Evolutionary conservation across 2,797 vertebrate genomes (phyloP), one percentile per base, ranked within the genome.

Genomic region (Bradypodion pumilum): DNA sequence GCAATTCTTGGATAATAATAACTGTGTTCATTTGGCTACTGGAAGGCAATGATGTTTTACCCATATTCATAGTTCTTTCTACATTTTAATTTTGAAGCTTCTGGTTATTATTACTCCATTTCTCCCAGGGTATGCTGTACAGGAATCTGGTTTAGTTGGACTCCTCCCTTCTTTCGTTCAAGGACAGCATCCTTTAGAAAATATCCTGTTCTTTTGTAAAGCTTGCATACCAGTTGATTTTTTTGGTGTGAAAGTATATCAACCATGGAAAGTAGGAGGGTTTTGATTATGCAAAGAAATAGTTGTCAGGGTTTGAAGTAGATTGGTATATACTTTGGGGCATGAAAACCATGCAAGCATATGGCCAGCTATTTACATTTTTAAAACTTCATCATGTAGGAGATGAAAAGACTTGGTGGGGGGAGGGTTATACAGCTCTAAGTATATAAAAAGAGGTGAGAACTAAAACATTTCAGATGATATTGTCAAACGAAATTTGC

Each of bases 341-440:
- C 60, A 78, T 83, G 1, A 49, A 81, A 62, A 80, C 89, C 49
- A 87, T 25, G 79, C 63, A 46, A 88, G 21, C 79, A 91, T 87
- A 89, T 69, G 80, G 86, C 74, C 44, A 81, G 46, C 84, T n/a
- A 90, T 78, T 75, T 78, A 83, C 73, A 86, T 82, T 91, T 89
- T 23, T 21, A 68, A 86, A 86, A 62, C 85, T 91, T 90, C 80
- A 82, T 77, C 37, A 66, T 2, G 59, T 2, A 89, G 25, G 35
- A 89, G 69, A 86, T 72, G 35, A 82, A 90, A 87, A 63, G 35
- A 6, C 0, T 23, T 78, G 40, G 73, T 1, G 27, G n/a, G 42
- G 72, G 29, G 42, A 29, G 44, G 60, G 63, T 13, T 74, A 65
- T 74, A n/a, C 49, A 65, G 74, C 65, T 89, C 88, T 0, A 0